phyloP scores from a whole-genome alignment of 1,140 invertebrate genomes.

The Eupristina koningsbergeri region DNA sequence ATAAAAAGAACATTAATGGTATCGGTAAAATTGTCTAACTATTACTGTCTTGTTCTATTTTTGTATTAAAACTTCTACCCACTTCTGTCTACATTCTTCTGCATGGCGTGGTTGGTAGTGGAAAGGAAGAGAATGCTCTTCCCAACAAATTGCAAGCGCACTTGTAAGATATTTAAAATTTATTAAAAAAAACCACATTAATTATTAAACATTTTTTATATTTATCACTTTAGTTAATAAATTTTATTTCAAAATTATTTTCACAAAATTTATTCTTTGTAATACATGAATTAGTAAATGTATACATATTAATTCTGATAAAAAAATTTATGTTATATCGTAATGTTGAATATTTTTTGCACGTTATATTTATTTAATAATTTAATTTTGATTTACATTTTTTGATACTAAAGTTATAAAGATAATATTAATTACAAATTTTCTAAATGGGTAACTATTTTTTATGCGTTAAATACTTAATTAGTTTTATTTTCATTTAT shows the following conservation, averaged over 20 bases:
- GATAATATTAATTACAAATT: too few relatives aligned
- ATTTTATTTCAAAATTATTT: neutral
- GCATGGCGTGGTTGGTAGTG: conserved; percentile 79
- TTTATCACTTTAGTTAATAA: conserved; percentile 20
- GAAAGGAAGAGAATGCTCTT: conserved; percentile 81
- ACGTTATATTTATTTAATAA: conserved; percentile 10
- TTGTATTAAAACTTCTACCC: conserved; percentile 73
- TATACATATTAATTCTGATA: conserved; percentile 14
- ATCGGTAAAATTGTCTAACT: conserved; percentile 71
- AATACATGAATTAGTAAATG: too few relatives aligned
- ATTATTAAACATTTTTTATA: conserved; percentile 50
- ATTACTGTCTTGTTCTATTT: conserved; percentile 71
- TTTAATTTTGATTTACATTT: neutral
- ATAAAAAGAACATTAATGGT: conserved; percentile 63
- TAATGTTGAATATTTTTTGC: neutral
- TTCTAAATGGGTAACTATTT: too few relatives aligned
- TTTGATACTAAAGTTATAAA: too few relatives aligned
- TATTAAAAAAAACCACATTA: conserved; percentile 48
- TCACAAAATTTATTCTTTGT: neutral
- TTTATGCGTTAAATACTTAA: too few relatives aligned
- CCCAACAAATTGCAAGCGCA: conserved; percentile 80
- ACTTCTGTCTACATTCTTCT: conserved; percentile 77
- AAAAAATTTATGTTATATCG: too few relatives aligned
- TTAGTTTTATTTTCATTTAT: too few relatives aligned
- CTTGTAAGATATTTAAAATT: conserved; percentile 78